Base-by-base conservation (phyloP, 2,113 vertebrate genomes). In the Fulmarus glacialis region DNA sequence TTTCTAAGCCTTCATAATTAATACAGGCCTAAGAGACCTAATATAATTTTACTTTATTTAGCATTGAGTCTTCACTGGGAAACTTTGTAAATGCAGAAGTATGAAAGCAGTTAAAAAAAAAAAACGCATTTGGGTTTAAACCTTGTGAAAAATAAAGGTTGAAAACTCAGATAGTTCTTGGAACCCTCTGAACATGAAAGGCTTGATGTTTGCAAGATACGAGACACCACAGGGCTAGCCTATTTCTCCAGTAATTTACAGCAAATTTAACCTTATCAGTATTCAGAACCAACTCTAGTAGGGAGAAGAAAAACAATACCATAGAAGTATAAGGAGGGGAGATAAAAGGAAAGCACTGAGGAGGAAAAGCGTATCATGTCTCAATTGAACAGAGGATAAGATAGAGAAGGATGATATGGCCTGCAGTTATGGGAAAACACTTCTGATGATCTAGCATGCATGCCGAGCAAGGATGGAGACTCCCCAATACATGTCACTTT, bases 381-480 rank as follows among this genome's bases (percentile, higher is more conserved):
- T 95, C 95, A 94, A 94, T 82, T 94, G 89, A 92, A 34, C 55
- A 23, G 72, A 64, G 92, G 67, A 73, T 67, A 90, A 93, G 56
- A 26, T 9, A 18, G n/a, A 55, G 32, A 87, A 30, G 47, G 82
- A 75, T 84, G 62, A 73, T 82, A 45, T 0, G 10, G 45, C 89
- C 91, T 81, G 72, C 45, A 97, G 93, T 53, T 63, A 40, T 6
- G 32, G 47, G 72, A 75, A 87, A 90, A 87, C 50, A 45, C 53
- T 92, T 85, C 12, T 53, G 66, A 40, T 7, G 87, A 67, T 47
- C 43, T 42, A 47, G 72, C 1, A 0, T 22, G 11, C 16, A 6
- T 9, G 8, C 36, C 2, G 3, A 36, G 80, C 11, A 40, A 19
- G 55, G 90, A 85, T 15, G 59, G 59, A 53, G 71, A 45, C 40